Evolutionary conservation across 2,888 invertebrate genomes (phyloP).

Genomic region (Marasmarcha lunaedactyla): DNA sequence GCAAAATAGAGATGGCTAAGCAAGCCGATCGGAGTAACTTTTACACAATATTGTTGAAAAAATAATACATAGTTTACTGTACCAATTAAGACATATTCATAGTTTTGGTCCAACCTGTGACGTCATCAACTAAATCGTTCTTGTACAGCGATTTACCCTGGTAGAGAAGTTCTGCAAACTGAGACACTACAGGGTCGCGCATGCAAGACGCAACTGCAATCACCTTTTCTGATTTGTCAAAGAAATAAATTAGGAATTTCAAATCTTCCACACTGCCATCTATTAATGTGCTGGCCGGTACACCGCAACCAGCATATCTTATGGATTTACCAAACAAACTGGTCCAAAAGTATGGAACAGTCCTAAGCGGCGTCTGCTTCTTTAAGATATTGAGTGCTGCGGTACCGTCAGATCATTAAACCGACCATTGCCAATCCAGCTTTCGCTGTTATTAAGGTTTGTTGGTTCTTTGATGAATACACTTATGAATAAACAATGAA

Average conservation of each 20-base stretch:
- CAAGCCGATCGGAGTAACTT: too few species aligned
- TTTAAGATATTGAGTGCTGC: slow-evolving; percentile 90
- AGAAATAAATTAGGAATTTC: slow-evolving; percentile 84
- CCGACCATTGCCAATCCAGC: too few species aligned
- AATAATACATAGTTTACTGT: too few species aligned
- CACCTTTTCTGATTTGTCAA: slow-evolving; percentile 78
- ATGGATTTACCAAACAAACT: slow-evolving; percentile 87
- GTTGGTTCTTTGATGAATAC: too few species aligned
- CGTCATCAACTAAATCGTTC: slow-evolving; percentile 74
- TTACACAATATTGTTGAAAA: too few species aligned
- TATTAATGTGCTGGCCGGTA: slow-evolving; percentile 76
- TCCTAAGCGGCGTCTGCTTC: slow-evolving; percentile 69
- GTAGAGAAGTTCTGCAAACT: slow-evolving; percentile 82
- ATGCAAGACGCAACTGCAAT: slow-evolving; percentile 85
- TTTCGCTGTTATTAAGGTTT: too few species aligned
- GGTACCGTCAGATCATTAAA: too few species aligned
- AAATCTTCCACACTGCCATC: slow-evolving; percentile 82
- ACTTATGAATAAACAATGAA: too few species aligned
- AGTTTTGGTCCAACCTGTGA: slow-evolving; percentile 74
- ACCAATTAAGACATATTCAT: too few species aligned
- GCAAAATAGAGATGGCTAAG: too few species aligned
- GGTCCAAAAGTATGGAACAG: slow-evolving; percentile 96
- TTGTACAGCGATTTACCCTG: slow-evolving; percentile 76
- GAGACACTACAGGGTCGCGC: slow-evolving; percentile 89
- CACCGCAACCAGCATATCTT: slow-evolving; percentile 87